Evolutionary conservation across 2,797 vertebrate genomes (phyloP).

Genomic region (Enteromius fasciolatus): DNA sequence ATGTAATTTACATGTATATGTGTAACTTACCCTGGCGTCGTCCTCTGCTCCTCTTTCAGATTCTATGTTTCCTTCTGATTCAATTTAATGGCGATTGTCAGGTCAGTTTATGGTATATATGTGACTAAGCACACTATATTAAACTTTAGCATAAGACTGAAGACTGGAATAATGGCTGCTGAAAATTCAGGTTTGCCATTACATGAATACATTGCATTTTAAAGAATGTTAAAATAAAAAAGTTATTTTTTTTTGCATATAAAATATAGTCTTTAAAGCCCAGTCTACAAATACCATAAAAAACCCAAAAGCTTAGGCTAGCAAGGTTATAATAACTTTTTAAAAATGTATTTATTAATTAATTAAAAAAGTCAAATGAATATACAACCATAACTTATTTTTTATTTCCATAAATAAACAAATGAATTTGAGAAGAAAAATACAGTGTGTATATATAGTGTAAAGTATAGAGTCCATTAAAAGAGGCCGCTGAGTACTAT

Average conservation of each 20-base stretch:
- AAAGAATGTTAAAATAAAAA: not conserved
- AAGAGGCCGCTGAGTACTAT: not conserved
- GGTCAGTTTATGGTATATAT: not conserved
- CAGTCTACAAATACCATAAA: too few relatives aligned
- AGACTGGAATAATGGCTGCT: too few relatives aligned
- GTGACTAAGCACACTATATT: not conserved
- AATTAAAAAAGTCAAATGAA: not conserved
- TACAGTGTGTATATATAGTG: too few relatives aligned
- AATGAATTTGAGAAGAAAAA: not conserved
- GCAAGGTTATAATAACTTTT: too few relatives aligned
- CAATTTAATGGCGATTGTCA: not conserved
- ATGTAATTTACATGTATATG: not conserved
- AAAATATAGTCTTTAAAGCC: not conserved
- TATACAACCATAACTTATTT: not conserved
- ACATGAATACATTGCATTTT: too few relatives aligned
- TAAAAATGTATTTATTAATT: too few relatives aligned
- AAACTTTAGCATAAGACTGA: not conserved
- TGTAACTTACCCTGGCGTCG: not conserved
- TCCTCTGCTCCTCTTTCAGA: not conserved
- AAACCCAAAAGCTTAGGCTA: not conserved
- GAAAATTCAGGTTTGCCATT: too few relatives aligned
- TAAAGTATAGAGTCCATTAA: not conserved
- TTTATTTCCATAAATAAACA: not conserved
- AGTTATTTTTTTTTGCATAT: too few relatives aligned
- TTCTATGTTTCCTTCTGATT: not conserved